Conservation (phyloP, 30 jellyfish, hydroid and myxozoan species). For the Aurelia aurita region DNA sequence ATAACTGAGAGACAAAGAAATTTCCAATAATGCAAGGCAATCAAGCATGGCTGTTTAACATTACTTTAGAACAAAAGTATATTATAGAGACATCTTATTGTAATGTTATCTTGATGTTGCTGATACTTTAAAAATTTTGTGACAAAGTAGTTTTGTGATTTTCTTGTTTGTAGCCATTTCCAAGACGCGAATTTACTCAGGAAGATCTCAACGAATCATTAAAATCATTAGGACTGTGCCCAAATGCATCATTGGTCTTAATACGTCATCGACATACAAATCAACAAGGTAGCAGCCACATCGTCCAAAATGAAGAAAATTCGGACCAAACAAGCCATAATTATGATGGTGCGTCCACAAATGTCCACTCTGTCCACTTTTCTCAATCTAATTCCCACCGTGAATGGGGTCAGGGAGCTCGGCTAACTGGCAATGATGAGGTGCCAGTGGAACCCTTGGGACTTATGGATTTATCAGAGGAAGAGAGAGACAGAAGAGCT, state of each 20-base stretch:
- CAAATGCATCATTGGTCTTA: slow-evolving; percentile 65
- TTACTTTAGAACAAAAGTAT: no score
- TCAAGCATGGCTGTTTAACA: no score
- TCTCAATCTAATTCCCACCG: background rate
- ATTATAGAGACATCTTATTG: background rate
- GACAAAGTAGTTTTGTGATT: background rate
- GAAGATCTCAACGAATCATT: slow-evolving; percentile 24
- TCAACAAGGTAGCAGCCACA: slow-evolving; percentile 34
- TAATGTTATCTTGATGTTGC: background rate
- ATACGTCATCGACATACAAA: slow-evolving; percentile 7
- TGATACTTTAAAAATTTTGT: no score
- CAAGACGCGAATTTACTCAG: slow-evolving; percentile 42
- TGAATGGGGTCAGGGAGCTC: slow-evolving; percentile 55
- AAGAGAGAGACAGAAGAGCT: slow-evolving; percentile 12
- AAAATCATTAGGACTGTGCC: slow-evolving; percentile 45
- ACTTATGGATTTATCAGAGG: background rate
- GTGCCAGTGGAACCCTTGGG: background rate
- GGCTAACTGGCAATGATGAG: slow-evolving; percentile 3
- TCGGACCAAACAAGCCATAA: background rate
- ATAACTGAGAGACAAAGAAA: no score
- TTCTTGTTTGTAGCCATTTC: slow-evolving; percentile 40
- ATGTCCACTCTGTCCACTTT: slow-evolving; percentile 42
- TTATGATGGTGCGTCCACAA: slow-evolving; percentile 30
- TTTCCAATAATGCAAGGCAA: no score
- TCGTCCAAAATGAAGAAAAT: background rate